These are phyloP conservation scores for Pogoniulus pusillus DNA, from an alignment of 2,797 vertebrate species.

Conservation along the genomic window DNA sequence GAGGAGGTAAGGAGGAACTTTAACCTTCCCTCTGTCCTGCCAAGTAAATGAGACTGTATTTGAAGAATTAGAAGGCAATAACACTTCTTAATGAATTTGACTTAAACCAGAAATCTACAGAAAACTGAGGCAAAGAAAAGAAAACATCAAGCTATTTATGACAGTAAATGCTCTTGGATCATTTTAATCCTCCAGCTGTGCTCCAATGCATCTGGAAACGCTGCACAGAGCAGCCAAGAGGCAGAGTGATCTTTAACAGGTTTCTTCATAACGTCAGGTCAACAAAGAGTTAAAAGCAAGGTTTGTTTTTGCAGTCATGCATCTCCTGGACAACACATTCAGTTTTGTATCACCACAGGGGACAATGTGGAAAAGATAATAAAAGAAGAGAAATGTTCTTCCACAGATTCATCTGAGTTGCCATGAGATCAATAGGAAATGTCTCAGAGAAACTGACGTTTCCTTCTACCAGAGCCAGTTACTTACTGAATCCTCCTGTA, in stretches of 20 bases:
- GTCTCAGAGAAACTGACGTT: background rate
- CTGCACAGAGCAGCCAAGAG: background rate
- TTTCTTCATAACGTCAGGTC: background rate
- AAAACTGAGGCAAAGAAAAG: background rate
- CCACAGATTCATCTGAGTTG: background rate
- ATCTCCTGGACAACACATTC: background rate
- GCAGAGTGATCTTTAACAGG: background rate
- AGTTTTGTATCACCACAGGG: background rate
- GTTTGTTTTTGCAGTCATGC: background rate
- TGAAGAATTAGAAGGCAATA: background rate
- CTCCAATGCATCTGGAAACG: background rate
- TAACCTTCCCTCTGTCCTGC: conserved; percentile 24
- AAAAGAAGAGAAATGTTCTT: background rate
- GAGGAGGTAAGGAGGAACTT: conserved; percentile 38
- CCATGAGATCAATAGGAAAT: background rate
- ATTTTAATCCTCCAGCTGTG: background rate
- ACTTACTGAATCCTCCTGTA: background rate
- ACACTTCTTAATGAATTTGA: background rate
- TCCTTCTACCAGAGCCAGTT: background rate
- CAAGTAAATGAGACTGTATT: conserved; percentile 24
- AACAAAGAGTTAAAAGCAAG: background rate
- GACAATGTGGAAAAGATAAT: background rate
- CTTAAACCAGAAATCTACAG: background rate
- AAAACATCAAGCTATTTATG: background rate
- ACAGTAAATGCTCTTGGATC: background rate